A percentile compares a stretch with the other conserved stretches of the same genome.
Evolutionary conservation across 2,797 vertebrate species (phyloP).

Genomic region (Notolabrus celidotus): DNA sequence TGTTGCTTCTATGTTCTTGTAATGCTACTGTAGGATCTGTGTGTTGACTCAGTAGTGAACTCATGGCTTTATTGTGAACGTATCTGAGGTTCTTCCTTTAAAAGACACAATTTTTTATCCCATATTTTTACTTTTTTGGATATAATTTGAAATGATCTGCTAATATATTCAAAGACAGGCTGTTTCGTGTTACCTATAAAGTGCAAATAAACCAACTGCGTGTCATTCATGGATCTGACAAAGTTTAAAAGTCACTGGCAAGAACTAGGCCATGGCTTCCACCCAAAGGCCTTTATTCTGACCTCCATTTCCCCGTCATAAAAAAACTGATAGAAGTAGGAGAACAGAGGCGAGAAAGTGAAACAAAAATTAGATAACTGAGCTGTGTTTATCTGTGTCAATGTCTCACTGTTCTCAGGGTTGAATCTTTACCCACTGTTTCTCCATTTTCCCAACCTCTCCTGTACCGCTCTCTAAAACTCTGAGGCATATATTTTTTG

Average conservation of each 20-base stretch:
- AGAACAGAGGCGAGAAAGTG: not conserved
- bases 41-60: not conserved
- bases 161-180: no score
- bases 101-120: not conserved
- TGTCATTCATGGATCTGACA: not conserved
- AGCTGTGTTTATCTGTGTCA: not conserved
- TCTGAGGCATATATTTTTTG: no score
- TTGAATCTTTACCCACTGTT: no score
- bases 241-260: not conserved
- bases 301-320: not conserved
- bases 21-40: not conserved
- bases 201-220: not conserved
- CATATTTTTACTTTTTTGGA: no score
- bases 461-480: no score
- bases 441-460: no score
- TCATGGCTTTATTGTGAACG: not conserved
- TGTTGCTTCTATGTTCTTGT: not conserved
- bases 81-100: no score
- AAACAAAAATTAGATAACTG: not conserved
- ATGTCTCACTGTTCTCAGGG: no score
- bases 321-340: not conserved
- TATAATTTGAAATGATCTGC: accelerated
- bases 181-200: not conserved
- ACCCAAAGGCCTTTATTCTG: constrained; percentile 17
- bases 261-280: constrained; percentile 2